Evolutionary conservation across 2,113 vertebrate genomes (phyloP).

Genomic region (Dipodomys ordii): DNA sequence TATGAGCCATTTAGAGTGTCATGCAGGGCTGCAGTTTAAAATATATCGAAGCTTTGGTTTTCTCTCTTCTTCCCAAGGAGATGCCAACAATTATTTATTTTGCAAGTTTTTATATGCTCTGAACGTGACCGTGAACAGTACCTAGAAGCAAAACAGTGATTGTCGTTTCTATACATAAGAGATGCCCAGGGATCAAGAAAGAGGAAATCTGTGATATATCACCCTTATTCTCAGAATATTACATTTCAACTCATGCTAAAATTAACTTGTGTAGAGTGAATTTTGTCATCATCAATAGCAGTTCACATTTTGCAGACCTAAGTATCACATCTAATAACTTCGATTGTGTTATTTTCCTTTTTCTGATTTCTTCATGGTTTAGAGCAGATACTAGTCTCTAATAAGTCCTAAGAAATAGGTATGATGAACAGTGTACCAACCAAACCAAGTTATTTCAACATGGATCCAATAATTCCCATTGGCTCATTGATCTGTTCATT

Average conservation of each 20-base stretch:
- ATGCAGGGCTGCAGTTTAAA: slow-evolving; percentile 34
- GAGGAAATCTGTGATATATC: not conserved
- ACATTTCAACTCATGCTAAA: accelerated
- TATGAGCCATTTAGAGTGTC: slow-evolving; percentile 60
- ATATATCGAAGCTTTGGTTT: slow-evolving; percentile 56
- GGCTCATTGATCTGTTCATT: slow-evolving; percentile 9
- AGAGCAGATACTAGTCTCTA: not conserved
- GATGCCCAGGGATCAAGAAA: not conserved
- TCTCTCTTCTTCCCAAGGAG: slow-evolving; percentile 53
- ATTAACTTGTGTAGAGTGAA: not conserved
- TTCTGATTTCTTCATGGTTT: slow-evolving; percentile 21
- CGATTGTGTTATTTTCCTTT: not conserved
- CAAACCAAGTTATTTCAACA: not conserved
- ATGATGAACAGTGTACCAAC: not conserved
- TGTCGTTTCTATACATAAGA: not conserved
- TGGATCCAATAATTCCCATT: not conserved
- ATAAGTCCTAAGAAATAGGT: not conserved
- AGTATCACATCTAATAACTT: not conserved
- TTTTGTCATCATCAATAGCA: not conserved
- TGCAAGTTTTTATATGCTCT: slow-evolving; percentile 45
- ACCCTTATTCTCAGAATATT: not conserved
- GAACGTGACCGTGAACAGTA: not conserved
- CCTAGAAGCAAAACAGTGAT: not conserved
- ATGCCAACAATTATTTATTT: slow-evolving; percentile 38
- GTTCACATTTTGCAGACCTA: not conserved